Conservation (phyloP, 2,888 invertebrate species). For the Helobdella robusta region DNA sequence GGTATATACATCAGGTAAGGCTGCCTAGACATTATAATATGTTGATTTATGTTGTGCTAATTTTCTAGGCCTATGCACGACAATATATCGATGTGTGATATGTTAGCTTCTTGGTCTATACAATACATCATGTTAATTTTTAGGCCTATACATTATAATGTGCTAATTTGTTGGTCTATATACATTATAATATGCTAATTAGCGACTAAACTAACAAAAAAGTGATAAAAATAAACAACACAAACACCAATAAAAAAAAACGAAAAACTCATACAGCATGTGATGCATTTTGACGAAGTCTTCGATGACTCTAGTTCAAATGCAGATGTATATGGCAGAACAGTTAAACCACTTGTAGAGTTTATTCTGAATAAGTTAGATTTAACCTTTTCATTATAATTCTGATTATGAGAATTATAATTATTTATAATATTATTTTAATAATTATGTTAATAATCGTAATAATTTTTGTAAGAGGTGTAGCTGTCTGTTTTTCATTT, state of each 20-base stretch:
- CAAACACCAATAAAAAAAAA: no score
- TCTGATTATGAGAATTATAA: neutral
- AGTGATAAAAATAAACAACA: no score
- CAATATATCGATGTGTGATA: no score
- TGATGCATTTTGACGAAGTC: constrained; percentile 47
- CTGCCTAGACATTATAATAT: neutral
- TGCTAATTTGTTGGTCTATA: no score
- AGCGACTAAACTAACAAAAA: no score
- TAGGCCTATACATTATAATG: no score
- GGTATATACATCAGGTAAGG: constrained; percentile 44
- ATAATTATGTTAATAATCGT: neutral
- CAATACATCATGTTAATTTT: no score
- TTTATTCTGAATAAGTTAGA: constrained; percentile 45
- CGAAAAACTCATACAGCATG: constrained; percentile 44
- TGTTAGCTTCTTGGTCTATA: no score
- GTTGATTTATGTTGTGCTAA: neutral
- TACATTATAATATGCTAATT: no score
- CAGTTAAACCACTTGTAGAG: constrained; percentile 43
- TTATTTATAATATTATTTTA: neutral
- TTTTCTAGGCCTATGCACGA: no score
- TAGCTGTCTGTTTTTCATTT: constrained; percentile 48
- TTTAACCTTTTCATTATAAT: neutral
- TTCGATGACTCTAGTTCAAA: constrained; percentile 44
- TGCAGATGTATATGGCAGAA: constrained; percentile 44
- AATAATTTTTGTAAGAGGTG: constrained; percentile 38